Percentiles rank a stretch among this genome's conserved stretches.
phyloP scores from a whole-genome alignment of 2,113 vertebrate species.

The Mobula birostris region DNA sequence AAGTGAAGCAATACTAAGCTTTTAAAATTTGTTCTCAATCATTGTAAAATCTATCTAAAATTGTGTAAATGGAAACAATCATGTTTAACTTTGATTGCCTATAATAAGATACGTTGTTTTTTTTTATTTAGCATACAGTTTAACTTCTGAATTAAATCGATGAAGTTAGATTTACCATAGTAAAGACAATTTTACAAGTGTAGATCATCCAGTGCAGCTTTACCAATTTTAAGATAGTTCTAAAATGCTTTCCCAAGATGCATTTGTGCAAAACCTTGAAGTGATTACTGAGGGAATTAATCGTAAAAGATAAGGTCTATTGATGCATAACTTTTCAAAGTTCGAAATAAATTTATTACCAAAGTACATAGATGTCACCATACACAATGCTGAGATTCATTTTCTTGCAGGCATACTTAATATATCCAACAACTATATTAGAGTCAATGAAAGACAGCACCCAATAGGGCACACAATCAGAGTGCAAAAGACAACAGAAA shows the following conservation, averaged over 20 bases:
- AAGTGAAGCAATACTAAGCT: too few relatives aligned
- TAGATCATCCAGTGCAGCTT: neutral
- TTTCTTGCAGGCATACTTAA: too few relatives aligned
- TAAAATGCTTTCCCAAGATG: neutral
- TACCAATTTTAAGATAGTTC: neutral
- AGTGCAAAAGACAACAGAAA: too few relatives aligned
- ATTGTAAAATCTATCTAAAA: neutral
- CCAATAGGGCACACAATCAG: too few relatives aligned
- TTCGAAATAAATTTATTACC: too few relatives aligned
- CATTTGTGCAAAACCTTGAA: neutral
- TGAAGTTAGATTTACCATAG: neutral
- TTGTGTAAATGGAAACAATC: neutral
- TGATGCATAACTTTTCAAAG: neutral
- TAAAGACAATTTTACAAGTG: neutral
- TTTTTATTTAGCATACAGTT: neutral
- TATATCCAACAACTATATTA: too few relatives aligned
- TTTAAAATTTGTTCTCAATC: neutral
- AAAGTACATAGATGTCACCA: too few relatives aligned
- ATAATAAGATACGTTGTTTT: neutral
- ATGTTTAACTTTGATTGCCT: neutral
- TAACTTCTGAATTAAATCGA: neutral
- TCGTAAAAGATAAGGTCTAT: neutral
- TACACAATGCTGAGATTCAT: too few relatives aligned
- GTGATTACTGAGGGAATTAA: neutral
- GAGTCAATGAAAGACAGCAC: too few relatives aligned